Conservation (phyloP, 2,113 vertebrate genomes). For the Corythornis cristatus region DNA sequence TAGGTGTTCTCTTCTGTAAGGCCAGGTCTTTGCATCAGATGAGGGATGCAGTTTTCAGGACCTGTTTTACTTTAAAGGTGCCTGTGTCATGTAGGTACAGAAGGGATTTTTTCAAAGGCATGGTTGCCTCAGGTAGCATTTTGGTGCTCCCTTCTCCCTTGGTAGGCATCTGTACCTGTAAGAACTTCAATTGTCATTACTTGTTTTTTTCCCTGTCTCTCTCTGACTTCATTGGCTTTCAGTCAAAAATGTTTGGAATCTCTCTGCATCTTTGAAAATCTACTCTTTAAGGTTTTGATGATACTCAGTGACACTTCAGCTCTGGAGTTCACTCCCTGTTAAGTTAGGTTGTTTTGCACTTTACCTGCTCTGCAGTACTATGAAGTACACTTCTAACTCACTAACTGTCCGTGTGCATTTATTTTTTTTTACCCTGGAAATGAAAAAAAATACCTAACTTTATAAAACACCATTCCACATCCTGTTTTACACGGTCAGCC, state of each 20-base stretch:
- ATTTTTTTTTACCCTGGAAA: neutral
- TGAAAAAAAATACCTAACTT: neutral
- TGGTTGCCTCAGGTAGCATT: fast-evolving
- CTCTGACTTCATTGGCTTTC: neutral
- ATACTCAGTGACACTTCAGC: neutral
- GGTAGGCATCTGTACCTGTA: neutral
- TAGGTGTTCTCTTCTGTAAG: neutral
- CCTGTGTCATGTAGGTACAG: neutral
- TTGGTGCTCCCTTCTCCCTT: neutral
- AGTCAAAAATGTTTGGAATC: neutral
- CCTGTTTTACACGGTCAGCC: neutral
- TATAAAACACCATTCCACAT: neutral
- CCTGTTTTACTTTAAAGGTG: neutral
- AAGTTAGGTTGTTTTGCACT: neutral
- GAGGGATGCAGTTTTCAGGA: neutral
- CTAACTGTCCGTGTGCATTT: fast-evolving
- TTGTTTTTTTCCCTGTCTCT: neutral
- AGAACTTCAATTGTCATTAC: neutral
- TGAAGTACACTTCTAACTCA: neutral
- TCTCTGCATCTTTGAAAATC: neutral
- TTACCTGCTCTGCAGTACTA: neutral
- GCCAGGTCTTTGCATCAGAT: neutral
- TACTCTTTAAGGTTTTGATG: neutral
- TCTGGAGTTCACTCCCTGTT: fast-evolving
- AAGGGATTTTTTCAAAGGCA: neutral